A percentile compares a stretch with the other conserved stretches of the same genome.
Conservation (phyloP, 2,797 vertebrate species). For the Danio aesculapii region DNA sequence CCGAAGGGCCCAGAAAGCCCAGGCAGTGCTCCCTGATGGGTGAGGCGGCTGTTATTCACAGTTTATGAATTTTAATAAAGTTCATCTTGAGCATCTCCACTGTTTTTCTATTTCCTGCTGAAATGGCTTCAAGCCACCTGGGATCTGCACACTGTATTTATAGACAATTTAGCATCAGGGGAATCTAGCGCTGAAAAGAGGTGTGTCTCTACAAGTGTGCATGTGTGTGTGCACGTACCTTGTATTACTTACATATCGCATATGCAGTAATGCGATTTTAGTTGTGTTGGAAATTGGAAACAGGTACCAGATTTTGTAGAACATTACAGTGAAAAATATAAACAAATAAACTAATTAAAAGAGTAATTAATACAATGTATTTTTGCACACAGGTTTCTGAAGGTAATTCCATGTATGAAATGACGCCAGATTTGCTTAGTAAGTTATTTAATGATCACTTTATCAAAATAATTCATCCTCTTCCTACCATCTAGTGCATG, state of each 20-base stretch:
- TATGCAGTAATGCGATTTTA: too few species aligned
- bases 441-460: too few species aligned
- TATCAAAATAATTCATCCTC: too few species aligned
- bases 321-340: neutral
- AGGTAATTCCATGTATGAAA: too few species aligned
- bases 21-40: conserved; percentile 44
- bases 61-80: conserved; percentile 87
- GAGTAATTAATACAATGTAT: too few species aligned
- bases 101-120: conserved; percentile 83
- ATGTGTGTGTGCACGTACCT: neutral
- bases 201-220: neutral
- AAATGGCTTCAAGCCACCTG: conserved; percentile 83
- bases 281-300: too few species aligned
- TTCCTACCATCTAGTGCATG: too few species aligned
- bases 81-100: conserved; percentile 81
- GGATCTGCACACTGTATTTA: conserved; percentile 76
- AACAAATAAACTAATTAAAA: too few species aligned
- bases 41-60: conserved; percentile 76
- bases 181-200: conserved; percentile 49
- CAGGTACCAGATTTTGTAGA: neutral
- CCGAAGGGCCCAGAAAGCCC: conserved; percentile 44
- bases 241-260: too few species aligned
- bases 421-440: too few species aligned
- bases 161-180: conserved; percentile 68
- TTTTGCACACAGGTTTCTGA: too few species aligned